Percentiles rank a stretch among this genome's conserved stretches.
Conservation (phyloP, 2,113 vertebrate species). For the Lophochroa leadbeateri region DNA sequence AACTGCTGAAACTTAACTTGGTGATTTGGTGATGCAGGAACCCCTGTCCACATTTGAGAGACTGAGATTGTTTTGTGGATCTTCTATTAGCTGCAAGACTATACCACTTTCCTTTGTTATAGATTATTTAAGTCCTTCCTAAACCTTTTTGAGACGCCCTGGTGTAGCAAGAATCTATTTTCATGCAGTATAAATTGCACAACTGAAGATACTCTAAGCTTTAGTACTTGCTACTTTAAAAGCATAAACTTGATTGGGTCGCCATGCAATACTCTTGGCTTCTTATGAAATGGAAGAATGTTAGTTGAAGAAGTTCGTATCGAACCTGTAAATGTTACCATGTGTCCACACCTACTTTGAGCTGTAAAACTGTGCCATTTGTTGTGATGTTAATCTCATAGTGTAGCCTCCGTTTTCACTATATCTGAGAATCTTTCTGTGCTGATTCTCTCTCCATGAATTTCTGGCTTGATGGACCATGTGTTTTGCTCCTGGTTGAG, state of each 20-base stretch:
- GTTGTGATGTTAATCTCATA: neutral
- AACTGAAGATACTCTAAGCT: neutral
- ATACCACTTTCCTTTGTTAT: neutral
- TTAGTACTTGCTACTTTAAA: neutral
- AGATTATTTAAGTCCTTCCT: neutral
- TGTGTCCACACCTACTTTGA: neutral
- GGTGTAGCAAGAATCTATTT: neutral
- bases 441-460: neutral
- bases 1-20: neutral
- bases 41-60: neutral
- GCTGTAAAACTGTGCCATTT: neutral
- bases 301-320: neutral
- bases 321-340: neutral
- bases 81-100: neutral
- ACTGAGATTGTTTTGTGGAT: neutral
- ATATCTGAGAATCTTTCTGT: neutral
- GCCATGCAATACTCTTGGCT: neutral
- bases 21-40: neutral
- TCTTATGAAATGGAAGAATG: neutral
- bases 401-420: neutral
- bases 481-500: neutral
- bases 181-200: neutral
- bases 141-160: neutral
- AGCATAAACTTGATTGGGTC: neutral
- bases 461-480: neutral